Percentiles rank a stretch among this genome's conserved stretches.
phyloP scores from a whole-genome alignment of 2,113 vertebrate species.

The Pontoporia blainvillei region DNA sequence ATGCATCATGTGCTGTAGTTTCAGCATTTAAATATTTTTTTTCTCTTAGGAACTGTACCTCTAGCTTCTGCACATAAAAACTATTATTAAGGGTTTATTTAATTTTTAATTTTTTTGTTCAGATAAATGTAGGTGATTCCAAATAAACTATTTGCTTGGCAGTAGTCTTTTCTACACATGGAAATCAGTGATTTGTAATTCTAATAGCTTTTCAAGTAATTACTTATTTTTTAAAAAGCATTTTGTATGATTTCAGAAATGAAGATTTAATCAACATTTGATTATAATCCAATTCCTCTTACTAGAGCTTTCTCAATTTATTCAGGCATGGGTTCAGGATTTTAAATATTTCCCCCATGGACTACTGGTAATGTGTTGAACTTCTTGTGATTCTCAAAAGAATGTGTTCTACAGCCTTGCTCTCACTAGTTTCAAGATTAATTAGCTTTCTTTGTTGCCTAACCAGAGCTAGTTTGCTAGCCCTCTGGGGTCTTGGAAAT shows the following conservation, averaged over 20 bases:
- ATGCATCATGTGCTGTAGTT: background rate
- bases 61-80: slow-evolving; percentile 1
- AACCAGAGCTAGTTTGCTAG: background rate
- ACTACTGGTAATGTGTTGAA: no score
- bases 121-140: slow-evolving; percentile 25
- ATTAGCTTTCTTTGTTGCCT: background rate
- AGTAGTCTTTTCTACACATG: background rate
- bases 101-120: background rate
- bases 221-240: background rate
- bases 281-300: background rate
- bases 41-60: background rate
- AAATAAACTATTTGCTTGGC: slow-evolving; percentile 1
- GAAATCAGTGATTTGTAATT: slow-evolving; percentile 17
- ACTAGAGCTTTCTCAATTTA: background rate
- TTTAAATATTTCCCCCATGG: background rate
- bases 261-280: background rate
- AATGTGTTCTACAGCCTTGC: background rate
- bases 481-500: background rate
- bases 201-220: slow-evolving; percentile 1
- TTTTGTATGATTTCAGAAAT: slow-evolving; percentile 8
- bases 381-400: background rate
- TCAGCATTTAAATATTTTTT: slow-evolving; percentile 41
- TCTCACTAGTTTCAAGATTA: background rate
- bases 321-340: background rate
- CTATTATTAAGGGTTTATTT: background rate